These are phyloP conservation scores for Pterocles orientalis DNA, from an alignment of 2,113 vertebrate species.

Conservation along the genomic window DNA sequence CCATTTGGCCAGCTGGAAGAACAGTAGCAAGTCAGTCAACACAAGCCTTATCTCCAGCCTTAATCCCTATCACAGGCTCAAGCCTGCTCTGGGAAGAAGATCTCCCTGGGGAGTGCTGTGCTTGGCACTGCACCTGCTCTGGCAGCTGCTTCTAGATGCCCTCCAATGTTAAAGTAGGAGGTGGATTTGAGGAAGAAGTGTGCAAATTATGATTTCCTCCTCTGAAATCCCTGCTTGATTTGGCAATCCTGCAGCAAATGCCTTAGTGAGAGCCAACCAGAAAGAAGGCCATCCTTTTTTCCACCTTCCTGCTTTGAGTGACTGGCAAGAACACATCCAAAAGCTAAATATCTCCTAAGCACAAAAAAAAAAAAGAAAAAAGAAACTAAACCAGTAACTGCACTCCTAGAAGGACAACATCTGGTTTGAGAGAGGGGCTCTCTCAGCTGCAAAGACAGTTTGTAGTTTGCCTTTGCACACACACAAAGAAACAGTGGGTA, in stretches of 20 bases:
- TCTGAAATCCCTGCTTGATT: not conserved
- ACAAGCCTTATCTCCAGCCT: not conserved
- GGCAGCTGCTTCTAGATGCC: not conserved
- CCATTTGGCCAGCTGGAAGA: not conserved
- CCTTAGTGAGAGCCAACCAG: not conserved
- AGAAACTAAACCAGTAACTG: not conserved
- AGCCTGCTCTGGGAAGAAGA: not conserved
- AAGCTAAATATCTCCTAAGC: not conserved
- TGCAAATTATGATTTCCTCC: slow-evolving; percentile 1
- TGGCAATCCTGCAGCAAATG: not conserved
- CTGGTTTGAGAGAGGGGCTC: rapidly evolving
- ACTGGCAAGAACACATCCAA: not conserved
- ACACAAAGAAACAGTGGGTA: not conserved
- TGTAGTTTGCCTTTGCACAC: rapidly evolving
- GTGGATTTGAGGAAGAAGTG: not conserved
- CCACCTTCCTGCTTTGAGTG: not conserved
- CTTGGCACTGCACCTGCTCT: not conserved
- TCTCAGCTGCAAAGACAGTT: not conserved
- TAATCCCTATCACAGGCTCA: not conserved
- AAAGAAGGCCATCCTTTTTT: not conserved
- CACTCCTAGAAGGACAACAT: rapidly evolving
- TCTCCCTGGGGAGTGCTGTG: not conserved
- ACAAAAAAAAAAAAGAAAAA: not conserved
- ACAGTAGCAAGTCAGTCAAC: rapidly evolving
- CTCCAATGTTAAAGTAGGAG: not conserved